A percentile compares a stretch with the other conserved stretches of the same genome.
Conservation (phyloP, 2,888 invertebrate genomes). For the Folsomia candida region DNA sequence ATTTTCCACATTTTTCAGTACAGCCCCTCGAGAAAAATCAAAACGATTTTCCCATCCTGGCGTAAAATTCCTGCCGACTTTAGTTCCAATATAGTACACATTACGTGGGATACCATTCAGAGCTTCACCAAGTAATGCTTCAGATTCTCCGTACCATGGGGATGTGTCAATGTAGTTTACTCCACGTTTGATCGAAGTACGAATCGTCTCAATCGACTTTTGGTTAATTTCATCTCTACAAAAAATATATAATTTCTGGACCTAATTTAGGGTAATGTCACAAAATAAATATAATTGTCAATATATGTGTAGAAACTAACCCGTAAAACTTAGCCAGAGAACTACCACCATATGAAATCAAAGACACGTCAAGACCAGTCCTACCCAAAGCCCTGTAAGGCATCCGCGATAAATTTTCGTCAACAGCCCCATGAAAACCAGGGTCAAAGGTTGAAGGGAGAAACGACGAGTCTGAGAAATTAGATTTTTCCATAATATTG, state of each 20-base stretch:
- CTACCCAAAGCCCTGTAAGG: slow-evolving; percentile 69
- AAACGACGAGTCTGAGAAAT: slow-evolving; percentile 9
- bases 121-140: slow-evolving; percentile 78
- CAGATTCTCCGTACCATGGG: slow-evolving; percentile 81
- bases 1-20: slow-evolving; percentile 69
- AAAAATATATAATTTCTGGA: too few species aligned
- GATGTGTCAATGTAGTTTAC: slow-evolving; percentile 91
- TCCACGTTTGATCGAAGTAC: slow-evolving; percentile 70
- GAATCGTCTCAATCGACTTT: slow-evolving; percentile 65
- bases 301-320: slow-evolving; percentile 57
- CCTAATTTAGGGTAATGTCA: slow-evolving; percentile 22
- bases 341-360: slow-evolving; percentile 72
- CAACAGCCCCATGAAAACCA: slow-evolving; percentile 35
- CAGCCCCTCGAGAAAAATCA: slow-evolving; percentile 76
- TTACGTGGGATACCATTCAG: slow-evolving; percentile 73
- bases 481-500: background rate
- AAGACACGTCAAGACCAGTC: slow-evolving; percentile 71
- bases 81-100: slow-evolving; percentile 85
- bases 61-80: slow-evolving; percentile 60
- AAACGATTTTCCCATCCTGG: slow-evolving; percentile 63
- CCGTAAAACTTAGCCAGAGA: slow-evolving; percentile 72
- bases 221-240: slow-evolving; percentile 28
- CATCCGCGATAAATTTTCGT: slow-evolving; percentile 61
- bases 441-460: slow-evolving; percentile 41
- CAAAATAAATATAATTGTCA: slow-evolving; percentile 39